Evolutionary conservation across 2,797 vertebrate species (phyloP).

Genomic region (Pelobates cultripes): DNA sequence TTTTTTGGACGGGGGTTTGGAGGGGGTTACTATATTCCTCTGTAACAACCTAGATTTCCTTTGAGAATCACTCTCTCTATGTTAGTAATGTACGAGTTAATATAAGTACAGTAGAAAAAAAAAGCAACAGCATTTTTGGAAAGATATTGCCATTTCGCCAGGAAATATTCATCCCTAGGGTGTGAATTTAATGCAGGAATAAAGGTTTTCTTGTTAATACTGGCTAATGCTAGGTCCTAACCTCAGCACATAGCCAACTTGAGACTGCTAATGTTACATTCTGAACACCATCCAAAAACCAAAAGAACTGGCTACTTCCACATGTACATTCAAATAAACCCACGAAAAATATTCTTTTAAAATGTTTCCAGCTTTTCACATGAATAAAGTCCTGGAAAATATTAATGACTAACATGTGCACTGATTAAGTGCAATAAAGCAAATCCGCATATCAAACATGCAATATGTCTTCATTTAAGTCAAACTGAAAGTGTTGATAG

Average conservation of each 20-base stretch:
- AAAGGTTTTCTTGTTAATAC: constrained; percentile 68
- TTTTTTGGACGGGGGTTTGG: too few relatives aligned
- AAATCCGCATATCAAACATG: constrained; percentile 55
- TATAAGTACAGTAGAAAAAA: constrained; percentile 60
- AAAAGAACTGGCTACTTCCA: constrained; percentile 62
- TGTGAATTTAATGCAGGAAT: constrained; percentile 63
- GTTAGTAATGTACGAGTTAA: constrained; percentile 46
- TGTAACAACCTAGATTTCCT: neutral
- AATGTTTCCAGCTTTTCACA: constrained; percentile 43
- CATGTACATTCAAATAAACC: constrained; percentile 59
- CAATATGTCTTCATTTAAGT: constrained; percentile 56
- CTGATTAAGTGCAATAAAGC: constrained; percentile 46
- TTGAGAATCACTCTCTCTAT: neutral
- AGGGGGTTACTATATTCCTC: too few relatives aligned
- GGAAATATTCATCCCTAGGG: constrained; percentile 62
- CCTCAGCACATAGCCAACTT: constrained; percentile 62
- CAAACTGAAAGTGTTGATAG: constrained; percentile 45
- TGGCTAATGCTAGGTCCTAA: constrained; percentile 62
- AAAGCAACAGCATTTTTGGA: constrained; percentile 64
- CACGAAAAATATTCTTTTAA: constrained; percentile 52
- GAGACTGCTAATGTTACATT: constrained; percentile 69
- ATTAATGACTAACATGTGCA: constrained; percentile 56
- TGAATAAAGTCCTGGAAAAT: constrained; percentile 53
- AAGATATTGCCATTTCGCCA: constrained; percentile 69
- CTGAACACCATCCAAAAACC: constrained; percentile 68